phyloP scores from a whole-genome alignment of 2,888 invertebrate species.

The Hoplodrina blanda region DNA sequence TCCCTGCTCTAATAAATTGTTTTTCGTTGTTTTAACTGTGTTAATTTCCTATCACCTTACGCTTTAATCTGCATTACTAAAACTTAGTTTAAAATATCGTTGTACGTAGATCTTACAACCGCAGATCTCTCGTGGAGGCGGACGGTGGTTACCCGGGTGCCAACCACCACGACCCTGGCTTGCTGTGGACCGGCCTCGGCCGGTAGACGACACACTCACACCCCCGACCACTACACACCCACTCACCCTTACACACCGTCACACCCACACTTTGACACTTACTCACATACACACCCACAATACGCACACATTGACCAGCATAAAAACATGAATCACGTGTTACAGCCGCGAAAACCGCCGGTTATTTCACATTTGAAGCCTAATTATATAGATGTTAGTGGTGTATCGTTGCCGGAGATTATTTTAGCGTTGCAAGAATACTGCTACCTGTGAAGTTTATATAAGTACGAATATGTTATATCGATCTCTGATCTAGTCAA shows the following conservation, averaged over 20 bases:
- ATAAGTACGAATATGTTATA: conserved; percentile 11
- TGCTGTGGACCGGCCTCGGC: conserved; percentile 92
- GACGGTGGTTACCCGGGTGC: conserved; percentile 91
- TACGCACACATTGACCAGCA: conserved; percentile 38
- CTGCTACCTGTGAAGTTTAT: conserved; percentile 65
- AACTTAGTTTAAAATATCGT: conserved; percentile 76
- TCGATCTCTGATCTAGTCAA: conserved; percentile 54
- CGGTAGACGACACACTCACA: conserved; percentile 75
- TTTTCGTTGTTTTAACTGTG: not conserved
- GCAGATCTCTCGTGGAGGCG: conserved; percentile 91
- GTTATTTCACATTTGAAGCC: conserved; percentile 43
- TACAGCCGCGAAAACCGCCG: conserved; percentile 47
- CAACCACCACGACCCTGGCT: conserved; percentile 92
- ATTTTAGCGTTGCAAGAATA: conserved; percentile 70
- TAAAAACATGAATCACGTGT: conserved; percentile 32
- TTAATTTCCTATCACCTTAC: conserved; percentile 12
- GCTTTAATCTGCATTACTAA: conserved; percentile 40
- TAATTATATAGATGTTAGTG: conserved; percentile 55
- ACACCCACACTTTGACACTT: conserved; percentile 32
- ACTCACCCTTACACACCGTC: conserved; percentile 25
- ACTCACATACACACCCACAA: conserved; percentile 36
- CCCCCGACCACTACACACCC: conserved; percentile 59
- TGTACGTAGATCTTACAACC: conserved; percentile 90
- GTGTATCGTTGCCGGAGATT: conserved; percentile 65
- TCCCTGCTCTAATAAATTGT: not conserved